Conservation (phyloP, 2,797 vertebrate species). For the Lophura swinhoii region DNA sequence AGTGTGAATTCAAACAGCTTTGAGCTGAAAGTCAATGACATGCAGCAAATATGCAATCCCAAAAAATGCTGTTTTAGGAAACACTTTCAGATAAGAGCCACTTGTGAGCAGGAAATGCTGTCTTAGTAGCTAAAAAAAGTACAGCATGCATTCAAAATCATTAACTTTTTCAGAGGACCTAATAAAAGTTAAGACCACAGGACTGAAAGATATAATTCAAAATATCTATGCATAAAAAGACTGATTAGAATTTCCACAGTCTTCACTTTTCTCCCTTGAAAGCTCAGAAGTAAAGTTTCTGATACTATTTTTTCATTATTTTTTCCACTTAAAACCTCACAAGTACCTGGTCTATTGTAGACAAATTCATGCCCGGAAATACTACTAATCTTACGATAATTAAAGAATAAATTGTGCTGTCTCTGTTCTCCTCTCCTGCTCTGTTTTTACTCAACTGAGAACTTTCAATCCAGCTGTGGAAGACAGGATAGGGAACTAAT, state of each 20-base stretch:
- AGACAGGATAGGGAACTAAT: neutral
- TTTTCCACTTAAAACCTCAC: neutral
- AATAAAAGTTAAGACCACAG: neutral
- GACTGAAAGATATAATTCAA: neutral
- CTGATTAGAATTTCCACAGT: neutral
- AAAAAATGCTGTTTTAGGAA: conserved; percentile 34
- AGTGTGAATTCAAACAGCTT: conserved; percentile 39
- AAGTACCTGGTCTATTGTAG: neutral
- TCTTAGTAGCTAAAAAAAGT: conserved; percentile 10
- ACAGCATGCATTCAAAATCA: neutral
- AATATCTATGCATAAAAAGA: neutral
- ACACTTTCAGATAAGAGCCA: conserved; percentile 39
- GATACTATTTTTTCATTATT: neutral
- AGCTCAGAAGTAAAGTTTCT: neutral
- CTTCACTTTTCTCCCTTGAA: neutral
- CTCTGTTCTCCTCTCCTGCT: neutral
- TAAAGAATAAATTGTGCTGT: neutral
- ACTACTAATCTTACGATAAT: neutral
- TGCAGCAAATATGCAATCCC: conserved; percentile 17
- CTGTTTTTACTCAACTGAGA: neutral
- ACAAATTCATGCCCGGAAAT: neutral
- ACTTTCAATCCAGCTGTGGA: neutral
- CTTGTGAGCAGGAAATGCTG: conserved; percentile 50
- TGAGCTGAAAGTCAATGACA: conserved; percentile 49
- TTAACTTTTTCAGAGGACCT: neutral